Evolutionary conservation across 2,113 vertebrate genomes (phyloP), one percentile per base, ranked within the genome.

Genomic region (Ptilorrhoa leucosticta): DNA sequence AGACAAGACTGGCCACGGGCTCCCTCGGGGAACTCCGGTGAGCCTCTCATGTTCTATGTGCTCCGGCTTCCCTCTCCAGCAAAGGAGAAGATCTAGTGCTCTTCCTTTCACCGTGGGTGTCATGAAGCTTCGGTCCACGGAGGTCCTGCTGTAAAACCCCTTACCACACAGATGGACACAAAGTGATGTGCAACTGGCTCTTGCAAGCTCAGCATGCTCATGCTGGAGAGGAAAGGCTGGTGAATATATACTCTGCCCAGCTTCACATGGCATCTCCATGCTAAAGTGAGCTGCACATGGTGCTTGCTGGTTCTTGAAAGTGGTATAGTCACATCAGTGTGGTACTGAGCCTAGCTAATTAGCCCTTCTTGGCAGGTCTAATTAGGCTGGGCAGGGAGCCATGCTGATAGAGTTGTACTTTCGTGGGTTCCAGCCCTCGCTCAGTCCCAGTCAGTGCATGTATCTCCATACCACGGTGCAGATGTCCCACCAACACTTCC

Each of bases 311-410:
- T 84, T 94, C 80, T 93, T 90, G 83, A 93, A 83, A 91, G 63
- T 40, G 69, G 19, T 73, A 14, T 22, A 96, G 94, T 89, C 96
- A 89, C 93, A 96, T 71, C 93, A 84, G 64, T 87, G 80, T 92
- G 94, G 94, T 93, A 89, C 76, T 19, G 56, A 92, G 96, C 94
- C 96, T 87, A 75, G 83, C 24, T 95, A 97, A 96, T 97, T 97
- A 97, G 95, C 93, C 89, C n/a, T 89, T 93, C 93, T 86, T 94
- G 93, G 94, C 94, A 94, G 83, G 80, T 90, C 51, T 96, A 87
- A 94, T 96, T 94, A 94, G 69, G 35, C 80, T 84, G 93, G 96
- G 95, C 93, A 94, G 27, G 39, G 40, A 96, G 93, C 95, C 96
- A 96, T 1, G 1, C 86, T 91, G 96, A 97, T 94, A 95, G 86